Percentiles rank a stretch among this genome's conserved stretches.
Conservation (phyloP, 1,140 invertebrate genomes). For the Drosophila biarmipes region DNA sequence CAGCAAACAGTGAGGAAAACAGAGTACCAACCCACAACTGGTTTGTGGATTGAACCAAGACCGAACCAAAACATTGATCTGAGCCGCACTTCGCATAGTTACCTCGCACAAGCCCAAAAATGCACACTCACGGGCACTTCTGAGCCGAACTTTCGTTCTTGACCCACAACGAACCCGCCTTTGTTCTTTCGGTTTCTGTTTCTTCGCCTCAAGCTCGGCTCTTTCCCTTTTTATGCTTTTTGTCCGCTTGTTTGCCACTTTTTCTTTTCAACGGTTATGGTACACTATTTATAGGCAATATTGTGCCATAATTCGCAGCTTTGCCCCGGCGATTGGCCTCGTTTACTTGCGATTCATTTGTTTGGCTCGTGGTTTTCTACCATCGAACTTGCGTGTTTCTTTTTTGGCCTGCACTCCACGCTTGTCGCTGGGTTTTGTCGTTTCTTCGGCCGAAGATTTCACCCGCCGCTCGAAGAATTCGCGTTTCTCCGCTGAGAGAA, state of each 20-base stretch:
- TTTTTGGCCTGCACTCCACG: conserved; percentile 56
- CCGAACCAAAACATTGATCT: conserved; percentile 9
- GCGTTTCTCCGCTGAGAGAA: conserved; percentile 29
- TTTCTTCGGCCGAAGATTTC: conserved; percentile 62
- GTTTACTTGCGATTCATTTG: conserved; percentile 69
- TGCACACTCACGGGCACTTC: conserved; percentile 7
- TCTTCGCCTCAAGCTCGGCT: conserved; percentile 1
- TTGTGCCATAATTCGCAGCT: conserved; percentile 69
- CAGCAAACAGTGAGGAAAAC: conserved; percentile 41
- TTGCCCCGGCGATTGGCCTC: conserved; percentile 55
- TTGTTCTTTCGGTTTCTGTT: conserved; percentile 35
- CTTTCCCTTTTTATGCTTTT: conserved; percentile 18
- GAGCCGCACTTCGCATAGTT: not conserved
- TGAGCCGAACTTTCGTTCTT: conserved; percentile 46
- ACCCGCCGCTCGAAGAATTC: conserved; percentile 56
- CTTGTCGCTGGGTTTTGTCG: conserved; percentile 27
- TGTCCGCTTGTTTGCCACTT: conserved; percentile 35
- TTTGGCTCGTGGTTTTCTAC: conserved; percentile 41
- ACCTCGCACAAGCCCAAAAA: conserved; percentile 1
- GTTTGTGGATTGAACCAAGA: conserved; percentile 34
- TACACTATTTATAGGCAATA: conserved; percentile 55
- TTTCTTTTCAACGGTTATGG: conserved; percentile 64
- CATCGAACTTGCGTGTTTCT: conserved; percentile 44
- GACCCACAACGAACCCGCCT: conserved; percentile 41
- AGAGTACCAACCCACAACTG: conserved; percentile 42